Evolutionary conservation across 2,113 vertebrate genomes (phyloP).

Genomic region (Phalacrocorax brasilianus): DNA sequence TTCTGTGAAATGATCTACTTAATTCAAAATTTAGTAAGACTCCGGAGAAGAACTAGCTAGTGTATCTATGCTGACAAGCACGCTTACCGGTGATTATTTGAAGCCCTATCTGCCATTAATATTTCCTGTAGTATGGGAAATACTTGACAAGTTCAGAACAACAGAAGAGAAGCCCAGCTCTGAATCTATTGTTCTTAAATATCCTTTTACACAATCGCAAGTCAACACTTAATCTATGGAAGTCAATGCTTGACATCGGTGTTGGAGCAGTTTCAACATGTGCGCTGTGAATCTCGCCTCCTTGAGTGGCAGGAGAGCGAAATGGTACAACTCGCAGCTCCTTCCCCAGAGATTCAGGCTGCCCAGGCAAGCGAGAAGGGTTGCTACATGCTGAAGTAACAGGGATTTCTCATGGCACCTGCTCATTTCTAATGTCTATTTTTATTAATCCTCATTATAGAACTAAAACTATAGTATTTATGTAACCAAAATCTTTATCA

Average conservation of each 20-base stretch:
- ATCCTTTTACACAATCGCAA: neutral
- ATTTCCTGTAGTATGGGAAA: neutral
- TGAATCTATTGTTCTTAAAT: neutral
- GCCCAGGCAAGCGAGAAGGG: rapidly evolving
- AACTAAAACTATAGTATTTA: neutral
- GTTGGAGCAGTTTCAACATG: neutral
- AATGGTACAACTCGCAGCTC: neutral
- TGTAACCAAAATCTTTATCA: neutral
- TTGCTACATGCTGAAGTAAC: neutral
- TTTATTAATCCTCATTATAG: neutral
- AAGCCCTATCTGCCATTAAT: neutral
- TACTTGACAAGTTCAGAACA: neutral
- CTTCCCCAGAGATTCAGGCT: neutral
- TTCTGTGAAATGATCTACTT: neutral
- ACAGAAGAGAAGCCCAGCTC: neutral
- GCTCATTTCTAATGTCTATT: neutral
- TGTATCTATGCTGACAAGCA: neutral
- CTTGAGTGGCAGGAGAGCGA: neutral
- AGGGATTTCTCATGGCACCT: neutral
- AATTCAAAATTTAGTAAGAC: neutral
- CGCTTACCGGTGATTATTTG: neutral
- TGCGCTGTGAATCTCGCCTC: neutral
- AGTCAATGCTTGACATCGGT: neutral
- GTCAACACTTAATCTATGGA: neutral
- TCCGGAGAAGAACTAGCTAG: neutral